Evolutionary conservation across 1,140 invertebrate species (phyloP).

Genomic region (Leptinotarsa texana): DNA sequence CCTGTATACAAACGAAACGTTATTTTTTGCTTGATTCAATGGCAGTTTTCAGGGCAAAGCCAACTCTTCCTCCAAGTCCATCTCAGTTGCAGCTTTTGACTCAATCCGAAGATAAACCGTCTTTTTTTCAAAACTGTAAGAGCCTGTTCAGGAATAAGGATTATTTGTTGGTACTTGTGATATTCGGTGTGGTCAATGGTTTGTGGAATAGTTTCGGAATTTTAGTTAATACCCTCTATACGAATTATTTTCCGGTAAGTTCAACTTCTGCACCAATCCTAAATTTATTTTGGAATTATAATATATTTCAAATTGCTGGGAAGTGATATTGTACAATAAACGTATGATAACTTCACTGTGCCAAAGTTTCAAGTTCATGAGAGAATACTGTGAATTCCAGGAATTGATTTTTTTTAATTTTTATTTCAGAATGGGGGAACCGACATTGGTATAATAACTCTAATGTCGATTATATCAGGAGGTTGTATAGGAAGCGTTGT

Average conservation of each 20-base stretch:
- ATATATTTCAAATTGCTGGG: too few species aligned
- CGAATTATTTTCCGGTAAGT: constrained; percentile 49
- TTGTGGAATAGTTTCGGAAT: constrained; percentile 45
- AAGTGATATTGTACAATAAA: too few species aligned
- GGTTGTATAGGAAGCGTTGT: constrained; percentile 47
- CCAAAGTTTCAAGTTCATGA: too few species aligned
- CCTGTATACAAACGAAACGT: neutral
- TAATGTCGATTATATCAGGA: constrained; percentile 41
- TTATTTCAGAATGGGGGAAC: constrained; percentile 39
- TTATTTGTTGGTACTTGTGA: constrained; percentile 39
- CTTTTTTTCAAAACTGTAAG: constrained; percentile 29
- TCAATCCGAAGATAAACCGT: constrained; percentile 14
- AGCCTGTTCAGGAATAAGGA: constrained; percentile 39
- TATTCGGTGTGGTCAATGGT: constrained; percentile 41
- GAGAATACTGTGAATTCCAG: constrained; percentile 7
- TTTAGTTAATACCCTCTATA: constrained; percentile 42
- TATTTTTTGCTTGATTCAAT: constrained; percentile 21
- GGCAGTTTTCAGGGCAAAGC: constrained; percentile 64
- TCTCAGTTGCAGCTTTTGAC: constrained; percentile 40
- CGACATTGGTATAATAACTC: constrained; percentile 40
- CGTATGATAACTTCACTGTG: too few species aligned
- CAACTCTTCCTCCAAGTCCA: constrained; percentile 62
- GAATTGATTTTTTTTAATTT: neutral
- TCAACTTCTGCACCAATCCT: neutral
- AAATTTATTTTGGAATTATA: too few species aligned